Percentiles rank a stretch among this genome's conserved stretches.
phyloP scores from a whole-genome alignment of 2,797 vertebrate genomes.

The Momotus momota region DNA sequence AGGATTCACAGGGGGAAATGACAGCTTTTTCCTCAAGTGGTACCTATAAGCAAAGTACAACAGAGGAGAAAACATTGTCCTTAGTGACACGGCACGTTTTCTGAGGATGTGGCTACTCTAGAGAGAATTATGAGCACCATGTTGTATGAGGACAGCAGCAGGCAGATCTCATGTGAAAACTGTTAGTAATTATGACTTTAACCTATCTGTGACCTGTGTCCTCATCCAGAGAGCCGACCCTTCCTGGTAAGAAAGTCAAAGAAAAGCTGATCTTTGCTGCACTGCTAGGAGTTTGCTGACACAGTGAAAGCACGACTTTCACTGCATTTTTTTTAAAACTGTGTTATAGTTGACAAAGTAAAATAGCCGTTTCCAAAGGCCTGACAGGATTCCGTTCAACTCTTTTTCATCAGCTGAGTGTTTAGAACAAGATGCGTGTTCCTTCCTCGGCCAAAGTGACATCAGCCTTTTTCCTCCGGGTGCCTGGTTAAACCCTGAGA shows the following conservation, averaged over 20 bases:
- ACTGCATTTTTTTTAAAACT: neutral
- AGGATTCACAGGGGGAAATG: neutral
- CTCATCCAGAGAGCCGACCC: neutral
- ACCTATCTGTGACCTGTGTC: neutral
- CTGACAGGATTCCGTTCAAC: neutral
- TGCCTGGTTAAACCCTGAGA: neutral
- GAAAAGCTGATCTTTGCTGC: neutral
- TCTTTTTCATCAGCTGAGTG: neutral
- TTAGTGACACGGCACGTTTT: neutral
- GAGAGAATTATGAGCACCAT: neutral
- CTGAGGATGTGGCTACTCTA: neutral
- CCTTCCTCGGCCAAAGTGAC: neutral
- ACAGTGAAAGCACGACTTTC: neutral
- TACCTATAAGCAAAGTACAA: neutral
- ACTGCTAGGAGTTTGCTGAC: neutral
- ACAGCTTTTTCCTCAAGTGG: neutral
- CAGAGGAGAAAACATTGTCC: neutral
- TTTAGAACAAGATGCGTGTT: neutral
- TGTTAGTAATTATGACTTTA: neutral
- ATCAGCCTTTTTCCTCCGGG: neutral
- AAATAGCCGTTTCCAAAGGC: neutral
- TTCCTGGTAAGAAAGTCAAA: neutral
- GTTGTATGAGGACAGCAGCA: neutral
- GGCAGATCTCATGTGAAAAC: neutral
- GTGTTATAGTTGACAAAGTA: neutral